Conservation (phyloP, 2,113 vertebrate species). For the Enhydra lutris region DNA sequence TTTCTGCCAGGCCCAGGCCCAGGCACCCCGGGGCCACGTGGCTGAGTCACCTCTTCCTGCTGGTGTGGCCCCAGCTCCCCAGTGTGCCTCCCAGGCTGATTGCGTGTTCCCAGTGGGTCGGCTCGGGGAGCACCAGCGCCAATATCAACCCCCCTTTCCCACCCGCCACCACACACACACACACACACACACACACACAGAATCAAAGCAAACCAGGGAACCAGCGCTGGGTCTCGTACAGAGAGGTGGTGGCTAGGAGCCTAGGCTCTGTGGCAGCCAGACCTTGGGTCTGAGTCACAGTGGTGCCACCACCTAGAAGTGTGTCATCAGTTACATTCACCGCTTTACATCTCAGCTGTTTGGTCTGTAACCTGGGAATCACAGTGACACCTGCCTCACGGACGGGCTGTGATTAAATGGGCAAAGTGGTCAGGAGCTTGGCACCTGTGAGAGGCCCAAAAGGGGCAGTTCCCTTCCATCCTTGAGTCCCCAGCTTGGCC, state of each 20-base stretch:
- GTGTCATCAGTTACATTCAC: rapidly evolving
- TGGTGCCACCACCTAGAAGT: rapidly evolving
- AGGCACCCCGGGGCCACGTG: rapidly evolving
- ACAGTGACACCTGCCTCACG: not conserved
- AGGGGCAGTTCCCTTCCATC: not conserved
- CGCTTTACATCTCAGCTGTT: not conserved
- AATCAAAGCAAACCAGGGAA: not conserved
- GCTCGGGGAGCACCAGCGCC: rapidly evolving
- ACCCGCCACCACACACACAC: no score
- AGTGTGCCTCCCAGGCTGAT: not conserved
- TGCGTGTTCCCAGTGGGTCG: not conserved
- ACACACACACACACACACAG: no score
- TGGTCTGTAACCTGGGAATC: not conserved
- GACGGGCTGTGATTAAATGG: rapidly evolving
- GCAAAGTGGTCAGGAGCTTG: not conserved
- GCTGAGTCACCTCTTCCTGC: not conserved
- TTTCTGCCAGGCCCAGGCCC: no score
- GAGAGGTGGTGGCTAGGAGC: rapidly evolving
- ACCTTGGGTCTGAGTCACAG: not conserved
- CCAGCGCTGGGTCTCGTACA: rapidly evolving
- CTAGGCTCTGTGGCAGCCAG: not conserved
- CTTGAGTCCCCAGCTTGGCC: no score
- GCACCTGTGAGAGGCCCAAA: not conserved
- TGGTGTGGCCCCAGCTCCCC: not conserved
- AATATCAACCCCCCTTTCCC: rapidly evolving